These are phyloP conservation scores for Guaruba guarouba DNA, from an alignment of 2,113 vertebrate genomes.

Conservation along the genomic window DNA sequence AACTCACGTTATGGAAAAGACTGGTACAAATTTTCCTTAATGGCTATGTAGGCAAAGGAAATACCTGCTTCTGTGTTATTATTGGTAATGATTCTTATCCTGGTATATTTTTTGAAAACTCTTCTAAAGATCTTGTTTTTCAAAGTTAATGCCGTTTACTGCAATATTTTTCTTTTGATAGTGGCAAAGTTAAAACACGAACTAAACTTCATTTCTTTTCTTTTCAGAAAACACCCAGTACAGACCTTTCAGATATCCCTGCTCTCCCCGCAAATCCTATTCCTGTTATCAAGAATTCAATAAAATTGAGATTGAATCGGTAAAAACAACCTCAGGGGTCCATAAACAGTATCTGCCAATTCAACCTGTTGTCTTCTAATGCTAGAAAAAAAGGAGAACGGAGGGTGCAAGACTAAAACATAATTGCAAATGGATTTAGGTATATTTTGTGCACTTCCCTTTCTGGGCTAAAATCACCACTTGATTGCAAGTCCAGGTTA, in stretches of 20 bases:
- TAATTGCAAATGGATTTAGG: conserved; percentile 59
- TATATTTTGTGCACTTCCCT: conserved; percentile 70
- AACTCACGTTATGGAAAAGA: neutral
- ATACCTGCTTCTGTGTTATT: neutral
- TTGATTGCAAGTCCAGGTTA: conserved; percentile 73
- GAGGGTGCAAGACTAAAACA: conserved; percentile 67
- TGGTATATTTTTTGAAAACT: neutral
- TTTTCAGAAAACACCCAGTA: conserved; percentile 76
- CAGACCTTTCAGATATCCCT: conserved; percentile 77
- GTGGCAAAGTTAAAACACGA: neutral
- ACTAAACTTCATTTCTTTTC: conserved; percentile 21
- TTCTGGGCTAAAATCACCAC: conserved; percentile 67
- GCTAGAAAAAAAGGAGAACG: conserved; percentile 65
- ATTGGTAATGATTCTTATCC: neutral
- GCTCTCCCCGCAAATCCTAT: conserved; percentile 78
- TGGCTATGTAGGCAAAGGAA: neutral
- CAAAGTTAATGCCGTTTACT: neutral
- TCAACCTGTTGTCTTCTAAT: conserved; percentile 70
- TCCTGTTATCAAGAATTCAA: conserved; percentile 83
- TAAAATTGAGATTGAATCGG: conserved; percentile 84
- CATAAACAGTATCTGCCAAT: conserved; percentile 71
- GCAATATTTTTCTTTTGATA: neutral
- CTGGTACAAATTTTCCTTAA: neutral
- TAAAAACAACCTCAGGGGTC: conserved; percentile 75
- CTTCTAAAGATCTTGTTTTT: neutral